Conservation (phyloP, 2,888 invertebrate genomes). For the Coleophora flavipennella region DNA sequence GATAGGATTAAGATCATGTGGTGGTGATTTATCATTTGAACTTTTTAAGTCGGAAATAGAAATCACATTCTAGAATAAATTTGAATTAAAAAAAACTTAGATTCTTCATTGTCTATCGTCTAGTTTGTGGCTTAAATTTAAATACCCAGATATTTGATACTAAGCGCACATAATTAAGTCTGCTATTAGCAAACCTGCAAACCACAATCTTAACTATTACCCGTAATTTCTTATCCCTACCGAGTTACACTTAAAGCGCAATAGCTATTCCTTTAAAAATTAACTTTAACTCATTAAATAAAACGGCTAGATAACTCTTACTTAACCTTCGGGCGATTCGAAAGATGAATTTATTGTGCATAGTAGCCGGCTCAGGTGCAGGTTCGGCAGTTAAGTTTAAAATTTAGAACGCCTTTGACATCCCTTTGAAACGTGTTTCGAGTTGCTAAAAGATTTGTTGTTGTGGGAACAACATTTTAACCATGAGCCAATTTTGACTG, state of each 20-base stretch:
- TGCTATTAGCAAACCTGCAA: not conserved
- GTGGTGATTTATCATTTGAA: no score
- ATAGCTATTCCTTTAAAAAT: conserved; percentile 3
- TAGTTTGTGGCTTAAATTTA: no score
- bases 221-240: not conserved
- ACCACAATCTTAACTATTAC: not conserved
- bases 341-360: conserved; percentile 8
- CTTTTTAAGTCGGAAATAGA: no score
- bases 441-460: no score
- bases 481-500: no score
- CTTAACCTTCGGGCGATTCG: not conserved
- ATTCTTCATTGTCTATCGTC: no score
- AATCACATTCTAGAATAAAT: no score
- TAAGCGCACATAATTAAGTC: not conserved
- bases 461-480: no score
- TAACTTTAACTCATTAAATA: conserved; percentile 7
- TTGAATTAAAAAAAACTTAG: no score
- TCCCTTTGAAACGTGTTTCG: conserved; percentile 10
- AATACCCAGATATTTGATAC: not conserved
- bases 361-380: conserved; percentile 1
- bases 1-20: no score
- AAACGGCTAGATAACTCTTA: conserved; percentile 5
- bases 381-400: conserved; percentile 8
- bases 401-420: conserved; percentile 14
- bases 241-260: not conserved